Evolutionary conservation across 1,140 invertebrate genomes (phyloP).

Genomic region (Hesperophylax magnus): DNA sequence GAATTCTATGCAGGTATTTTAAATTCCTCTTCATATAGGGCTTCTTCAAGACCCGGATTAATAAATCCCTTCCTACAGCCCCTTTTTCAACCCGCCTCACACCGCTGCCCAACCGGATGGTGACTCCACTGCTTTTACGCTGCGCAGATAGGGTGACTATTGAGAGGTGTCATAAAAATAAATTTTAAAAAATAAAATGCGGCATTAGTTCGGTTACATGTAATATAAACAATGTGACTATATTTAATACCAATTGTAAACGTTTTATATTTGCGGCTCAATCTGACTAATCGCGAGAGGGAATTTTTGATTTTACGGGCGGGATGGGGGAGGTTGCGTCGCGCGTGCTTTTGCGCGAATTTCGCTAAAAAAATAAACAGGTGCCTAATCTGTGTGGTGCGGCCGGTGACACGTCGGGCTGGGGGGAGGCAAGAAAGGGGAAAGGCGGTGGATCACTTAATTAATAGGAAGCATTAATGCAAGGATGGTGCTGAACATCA

Average conservation of each 20-base stretch:
- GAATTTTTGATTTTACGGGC: constrained; percentile 8
- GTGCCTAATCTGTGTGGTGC: constrained; percentile 14
- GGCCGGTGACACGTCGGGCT: neutral
- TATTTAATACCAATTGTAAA: constrained; percentile 21
- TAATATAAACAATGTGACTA: neutral
- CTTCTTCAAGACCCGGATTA: no score
- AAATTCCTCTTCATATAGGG: no score
- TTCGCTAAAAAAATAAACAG: constrained; percentile 30
- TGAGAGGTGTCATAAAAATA: no score
- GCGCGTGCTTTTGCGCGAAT: constrained; percentile 27
- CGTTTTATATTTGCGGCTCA: constrained; percentile 35
- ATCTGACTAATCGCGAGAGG: neutral
- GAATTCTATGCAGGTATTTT: no score
- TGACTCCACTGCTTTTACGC: no score
- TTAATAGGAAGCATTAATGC: constrained; percentile 39
- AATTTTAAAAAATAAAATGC: no score
- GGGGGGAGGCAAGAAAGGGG: neutral
- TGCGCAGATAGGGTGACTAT: no score
- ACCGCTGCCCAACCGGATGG: no score
- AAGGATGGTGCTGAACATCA: constrained; percentile 1
- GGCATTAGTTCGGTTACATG: neutral
- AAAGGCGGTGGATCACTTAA: constrained; percentile 22
- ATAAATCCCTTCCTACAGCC: no score
- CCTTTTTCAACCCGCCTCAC: no score
- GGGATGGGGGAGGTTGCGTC: neutral